Evolutionary conservation across 2,113 vertebrate genomes (phyloP), one percentile per base, ranked within the genome.

Genomic region (Melospiza georgiana): DNA sequence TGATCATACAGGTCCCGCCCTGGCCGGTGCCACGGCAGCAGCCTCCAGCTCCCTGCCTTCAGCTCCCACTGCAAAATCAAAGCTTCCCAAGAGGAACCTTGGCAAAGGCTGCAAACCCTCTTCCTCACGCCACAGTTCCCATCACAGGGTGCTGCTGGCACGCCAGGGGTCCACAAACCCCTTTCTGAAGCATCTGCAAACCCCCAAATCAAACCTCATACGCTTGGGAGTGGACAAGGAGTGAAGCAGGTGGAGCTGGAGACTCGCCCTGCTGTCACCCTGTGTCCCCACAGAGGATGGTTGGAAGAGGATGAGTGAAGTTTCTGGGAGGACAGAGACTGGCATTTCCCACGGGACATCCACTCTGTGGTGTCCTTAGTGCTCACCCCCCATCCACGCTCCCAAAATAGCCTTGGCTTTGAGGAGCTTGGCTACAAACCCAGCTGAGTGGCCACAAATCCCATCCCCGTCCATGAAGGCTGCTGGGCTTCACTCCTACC

Each of bases 301-400:
- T 0, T 3, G 3, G 44, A 73, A 44, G 58, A 86, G 55, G 31
- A 81, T 15, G 46, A 94, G 6, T 0, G 0, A 61, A 81, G 44
- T n/a, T 72, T 39, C 33, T 1, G 16, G 30, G 11, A 33, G 22
- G 58, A 76, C 72, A 79, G 82, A 65, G 22, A 71, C 27, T 2
- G 2, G 37, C 1, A 3, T 27, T 84, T 84, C 87, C 84, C 48
- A 59, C 6, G 52, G 55, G 73, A 69, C 10, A 25, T 7, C 68
- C 68, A 41, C 0, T 0, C 65, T 2, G 5, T 1, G 5, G 43
- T 0, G 0, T 49, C 18, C 43, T 39, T 5, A 0, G 59, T 2
- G 5, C 58, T 84, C 15, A 35, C 2, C 28, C n/a, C 61, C 46
- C 43, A 46, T 41, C 72, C 19, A 0, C 0, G 0, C 9, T 43